Conservation (phyloP, 2,797 vertebrate species). For the Tokudaia muenninki region DNA sequence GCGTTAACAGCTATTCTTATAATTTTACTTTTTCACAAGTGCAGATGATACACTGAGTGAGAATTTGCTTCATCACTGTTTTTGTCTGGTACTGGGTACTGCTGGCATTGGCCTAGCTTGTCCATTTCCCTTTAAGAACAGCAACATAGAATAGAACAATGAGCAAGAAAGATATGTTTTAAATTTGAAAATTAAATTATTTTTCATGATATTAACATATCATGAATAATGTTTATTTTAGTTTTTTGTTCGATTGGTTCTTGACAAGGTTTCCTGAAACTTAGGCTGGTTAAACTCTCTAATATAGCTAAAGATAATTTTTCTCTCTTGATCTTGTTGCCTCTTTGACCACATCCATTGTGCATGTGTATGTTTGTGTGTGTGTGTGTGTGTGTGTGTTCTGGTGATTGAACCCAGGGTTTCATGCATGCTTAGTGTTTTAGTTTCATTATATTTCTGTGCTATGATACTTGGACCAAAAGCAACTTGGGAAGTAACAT, state of each 20-base stretch:
- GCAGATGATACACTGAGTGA: neutral
- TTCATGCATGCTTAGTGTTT: neutral
- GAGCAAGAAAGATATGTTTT: neutral
- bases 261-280: neutral
- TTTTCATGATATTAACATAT: neutral
- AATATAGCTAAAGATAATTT: neutral
- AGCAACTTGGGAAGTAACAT: neutral
- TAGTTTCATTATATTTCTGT: neutral
- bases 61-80: conserved; percentile 22
- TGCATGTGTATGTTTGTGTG: neutral
- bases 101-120: neutral
- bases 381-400: neutral
- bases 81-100: neutral
- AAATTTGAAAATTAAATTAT: neutral
- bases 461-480: neutral
- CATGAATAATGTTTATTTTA: neutral
- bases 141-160: neutral
- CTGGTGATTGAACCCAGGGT: neutral
- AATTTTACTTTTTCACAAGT: neutral
- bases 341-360: neutral
- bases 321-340: neutral
- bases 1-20: neutral
- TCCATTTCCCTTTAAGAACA: neutral
- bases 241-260: neutral
- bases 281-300: neutral